These are phyloP conservation scores for Dysmachus trigonus DNA, from an alignment of 2,888 invertebrate genomes.

Conservation along the genomic window DNA sequence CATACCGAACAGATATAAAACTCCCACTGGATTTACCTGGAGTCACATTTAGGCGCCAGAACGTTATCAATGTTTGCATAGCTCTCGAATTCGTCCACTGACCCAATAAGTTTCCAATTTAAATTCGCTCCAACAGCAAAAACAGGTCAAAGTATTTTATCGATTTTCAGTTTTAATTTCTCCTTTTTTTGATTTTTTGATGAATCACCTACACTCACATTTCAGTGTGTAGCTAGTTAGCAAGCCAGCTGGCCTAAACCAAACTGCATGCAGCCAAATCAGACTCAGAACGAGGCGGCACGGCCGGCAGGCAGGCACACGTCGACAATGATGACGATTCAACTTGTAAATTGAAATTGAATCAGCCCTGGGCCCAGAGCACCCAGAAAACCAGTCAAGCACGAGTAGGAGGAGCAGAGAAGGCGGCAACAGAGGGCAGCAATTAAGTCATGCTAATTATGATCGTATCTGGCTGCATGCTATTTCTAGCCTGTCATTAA, in stretches of 20 bases:
- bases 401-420: background rate
- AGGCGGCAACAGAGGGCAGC: background rate
- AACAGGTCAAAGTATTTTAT: background rate
- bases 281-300: background rate
- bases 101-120: background rate
- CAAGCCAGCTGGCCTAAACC: background rate
- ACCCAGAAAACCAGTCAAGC: background rate
- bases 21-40: background rate
- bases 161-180: background rate
- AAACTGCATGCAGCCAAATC: background rate
- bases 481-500: conserved; percentile 8
- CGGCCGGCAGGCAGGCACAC: too few species aligned
- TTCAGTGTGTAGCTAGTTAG: background rate
- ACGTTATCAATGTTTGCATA: background rate
- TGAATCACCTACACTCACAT: background rate
- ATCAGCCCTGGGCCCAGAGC: background rate
- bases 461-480: background rate
- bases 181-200: background rate
- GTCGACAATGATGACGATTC: background rate
- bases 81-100: background rate
- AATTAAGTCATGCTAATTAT: conserved; percentile 27
- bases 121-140: background rate
- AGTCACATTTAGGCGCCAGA: background rate
- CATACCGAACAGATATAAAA: background rate
- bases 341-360: background rate